Evolutionary conservation across 2,113 vertebrate genomes (phyloP).

Genomic region (Alethe diademata): DNA sequence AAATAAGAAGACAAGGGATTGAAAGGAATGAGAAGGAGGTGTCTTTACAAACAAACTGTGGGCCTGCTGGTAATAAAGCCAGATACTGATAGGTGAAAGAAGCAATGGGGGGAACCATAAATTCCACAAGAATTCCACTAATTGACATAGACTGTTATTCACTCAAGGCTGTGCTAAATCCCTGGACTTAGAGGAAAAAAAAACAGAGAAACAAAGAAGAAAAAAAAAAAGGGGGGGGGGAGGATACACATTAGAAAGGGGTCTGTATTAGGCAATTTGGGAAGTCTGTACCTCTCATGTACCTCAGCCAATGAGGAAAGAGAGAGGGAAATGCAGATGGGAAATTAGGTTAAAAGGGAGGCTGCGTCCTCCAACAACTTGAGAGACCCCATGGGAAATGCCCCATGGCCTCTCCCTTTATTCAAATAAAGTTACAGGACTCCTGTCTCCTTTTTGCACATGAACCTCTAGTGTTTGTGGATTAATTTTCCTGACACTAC

Average conservation of each 20-base stretch:
- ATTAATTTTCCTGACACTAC: not conserved
- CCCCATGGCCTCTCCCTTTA: no score
- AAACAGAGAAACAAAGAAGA: not conserved
- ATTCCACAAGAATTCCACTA: not conserved
- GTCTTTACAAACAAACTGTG: not conserved
- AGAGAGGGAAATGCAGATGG: no score
- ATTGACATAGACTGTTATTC: not conserved
- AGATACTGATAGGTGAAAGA: not conserved
- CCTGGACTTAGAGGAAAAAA: not conserved
- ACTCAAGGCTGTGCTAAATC: not conserved
- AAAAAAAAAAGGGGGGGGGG: not conserved
- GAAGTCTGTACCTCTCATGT: no score
- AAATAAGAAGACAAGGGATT: not conserved
- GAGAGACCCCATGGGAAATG: no score
- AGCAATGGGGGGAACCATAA: not conserved
- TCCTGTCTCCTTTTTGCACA: no score
- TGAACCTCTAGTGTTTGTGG: not conserved
- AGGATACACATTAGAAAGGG: no score
- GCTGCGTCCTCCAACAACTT: no score
- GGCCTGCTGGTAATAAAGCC: not conserved
- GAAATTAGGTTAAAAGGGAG: no score
- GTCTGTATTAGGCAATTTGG: no score
- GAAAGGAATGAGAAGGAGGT: not conserved
- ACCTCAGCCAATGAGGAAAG: no score
- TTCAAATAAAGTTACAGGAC: no score